Evolutionary conservation across 2,888 invertebrate genomes (phyloP).

Genomic region (Cinara cedri): DNA sequence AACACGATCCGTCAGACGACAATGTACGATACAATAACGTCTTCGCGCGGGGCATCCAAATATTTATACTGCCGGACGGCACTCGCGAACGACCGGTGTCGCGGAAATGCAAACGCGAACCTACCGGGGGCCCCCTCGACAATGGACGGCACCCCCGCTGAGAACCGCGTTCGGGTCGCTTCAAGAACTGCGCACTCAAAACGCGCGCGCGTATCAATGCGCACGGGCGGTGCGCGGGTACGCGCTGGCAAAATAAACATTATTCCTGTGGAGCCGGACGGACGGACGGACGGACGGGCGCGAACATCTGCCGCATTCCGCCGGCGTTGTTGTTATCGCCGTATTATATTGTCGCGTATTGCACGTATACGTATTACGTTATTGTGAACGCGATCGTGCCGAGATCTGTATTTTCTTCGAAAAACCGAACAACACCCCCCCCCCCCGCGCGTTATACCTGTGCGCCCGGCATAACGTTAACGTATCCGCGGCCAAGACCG

Average conservation of each 20-base stretch:
- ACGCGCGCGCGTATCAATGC: slow-evolving; percentile 17
- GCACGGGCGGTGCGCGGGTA: too few species aligned
- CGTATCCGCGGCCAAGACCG: not conserved
- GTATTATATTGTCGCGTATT: not conserved
- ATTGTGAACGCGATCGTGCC: not conserved
- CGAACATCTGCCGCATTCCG: slow-evolving; percentile 55
- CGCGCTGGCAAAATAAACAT: slow-evolving; percentile 56
- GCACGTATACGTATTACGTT: too few species aligned
- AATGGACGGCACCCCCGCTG: slow-evolving; percentile 18
- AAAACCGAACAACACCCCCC: not conserved
- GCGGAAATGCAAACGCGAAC: not conserved
- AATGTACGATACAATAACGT: too few species aligned
- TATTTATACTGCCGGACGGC: not conserved
- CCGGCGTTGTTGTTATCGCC: not conserved
- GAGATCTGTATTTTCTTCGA: slow-evolving; percentile 36
- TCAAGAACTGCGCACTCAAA: not conserved
- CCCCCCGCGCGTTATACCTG: too few species aligned
- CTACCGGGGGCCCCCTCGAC: slow-evolving; percentile 4
- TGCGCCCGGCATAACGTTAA: too few species aligned
- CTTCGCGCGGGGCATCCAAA: too few species aligned
- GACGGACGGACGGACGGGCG: not conserved
- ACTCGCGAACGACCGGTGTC: slow-evolving; percentile 5
- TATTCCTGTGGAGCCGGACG: slow-evolving; percentile 31
- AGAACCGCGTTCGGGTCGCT: not conserved
- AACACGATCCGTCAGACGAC: too few species aligned